Base-by-base conservation (phyloP, 2,113 vertebrate genomes). In the Menidia beryllina region DNA sequence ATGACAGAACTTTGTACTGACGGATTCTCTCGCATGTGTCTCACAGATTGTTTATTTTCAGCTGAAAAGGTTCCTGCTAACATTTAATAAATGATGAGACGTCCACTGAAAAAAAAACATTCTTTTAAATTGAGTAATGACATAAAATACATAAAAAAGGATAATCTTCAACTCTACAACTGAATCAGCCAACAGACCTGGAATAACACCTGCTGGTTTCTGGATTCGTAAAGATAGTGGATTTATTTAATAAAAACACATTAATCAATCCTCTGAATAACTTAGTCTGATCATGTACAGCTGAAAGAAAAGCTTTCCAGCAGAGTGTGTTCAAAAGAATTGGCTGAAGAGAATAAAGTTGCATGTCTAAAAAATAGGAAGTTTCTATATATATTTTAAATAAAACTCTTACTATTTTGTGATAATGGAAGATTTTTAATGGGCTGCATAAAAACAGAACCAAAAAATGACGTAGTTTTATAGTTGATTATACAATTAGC, bases 401-500 rank as follows among this genome's bases (percentile, higher is more conserved):
- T 15, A 41, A 17, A 71, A n/a, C n/a, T n/a, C n/a, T n/a, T n/a
- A n/a, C n/a, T n/a, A 27, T 26, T 20, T 51, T 7, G 47, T 48
- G 61, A 56, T 41, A 72, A 17, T 25, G 49, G 70, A 55, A 82
- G 62, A 84, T 76, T 56, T 75, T 61, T 57, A 69, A 25, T 55
- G 24, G 48, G 20, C 55, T 58, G 54, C 76, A 76, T 87, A 90
- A 84, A 59, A 45, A 53, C 74, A 79, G 26, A 21, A 59, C 23
- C 47, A 11, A 64, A 79, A 86, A 82, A 69, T 15, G 41, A 62
- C 24, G 58, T 48, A 26, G 60, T 76, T 80, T 82, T 13, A 69
- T 83, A 49, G 74, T 74, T 79, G 90, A 89, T 79, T 88, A 77
- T 47, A 45, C 61, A 75, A 85, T 89, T 86, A 85, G 69, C 47